Evolutionary conservation across 1,140 invertebrate genomes (phyloP).

Genomic region (Bombus superbus): DNA sequence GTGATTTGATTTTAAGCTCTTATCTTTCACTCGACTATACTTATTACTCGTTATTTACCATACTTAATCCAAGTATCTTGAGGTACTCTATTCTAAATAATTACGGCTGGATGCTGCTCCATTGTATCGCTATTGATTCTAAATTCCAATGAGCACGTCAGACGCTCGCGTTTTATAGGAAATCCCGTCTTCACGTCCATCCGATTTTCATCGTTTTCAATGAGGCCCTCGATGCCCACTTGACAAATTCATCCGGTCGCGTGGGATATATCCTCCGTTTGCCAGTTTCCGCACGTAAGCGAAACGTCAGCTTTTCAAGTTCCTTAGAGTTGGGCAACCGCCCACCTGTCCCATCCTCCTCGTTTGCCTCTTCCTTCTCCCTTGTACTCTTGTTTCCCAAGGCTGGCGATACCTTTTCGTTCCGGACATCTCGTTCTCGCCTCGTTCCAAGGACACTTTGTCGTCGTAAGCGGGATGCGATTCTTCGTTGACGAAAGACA

Average conservation of each 20-base stretch:
- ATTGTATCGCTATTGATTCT: neutral
- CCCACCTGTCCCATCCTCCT: conserved; percentile 31
- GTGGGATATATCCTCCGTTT: conserved; percentile 62
- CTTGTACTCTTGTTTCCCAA: conserved; percentile 1
- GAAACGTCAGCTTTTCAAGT: conserved; percentile 78
- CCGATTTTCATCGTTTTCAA: conserved; percentile 71
- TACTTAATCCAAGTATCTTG: no score
- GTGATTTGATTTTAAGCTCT: no score
- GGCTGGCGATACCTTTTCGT: neutral
- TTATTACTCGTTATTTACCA: no score
- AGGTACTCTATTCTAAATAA: no score
- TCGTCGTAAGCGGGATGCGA: conserved; percentile 20
- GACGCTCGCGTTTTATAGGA: neutral
- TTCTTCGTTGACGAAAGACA: conserved; percentile 8
- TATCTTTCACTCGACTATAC: no score
- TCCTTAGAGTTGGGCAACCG: conserved; percentile 57
- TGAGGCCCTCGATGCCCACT: conserved; percentile 67
- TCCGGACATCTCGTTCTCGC: neutral
- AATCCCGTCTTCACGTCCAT: conserved; percentile 13
- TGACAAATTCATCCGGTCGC: conserved; percentile 72
- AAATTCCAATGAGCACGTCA: neutral
- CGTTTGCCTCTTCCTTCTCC: neutral
- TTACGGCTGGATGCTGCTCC: no score
- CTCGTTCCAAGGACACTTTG: neutral
- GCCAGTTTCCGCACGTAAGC: conserved; percentile 78